phyloP scores from a whole-genome alignment of 2,113 vertebrate species.

The Proteles cristata region DNA sequence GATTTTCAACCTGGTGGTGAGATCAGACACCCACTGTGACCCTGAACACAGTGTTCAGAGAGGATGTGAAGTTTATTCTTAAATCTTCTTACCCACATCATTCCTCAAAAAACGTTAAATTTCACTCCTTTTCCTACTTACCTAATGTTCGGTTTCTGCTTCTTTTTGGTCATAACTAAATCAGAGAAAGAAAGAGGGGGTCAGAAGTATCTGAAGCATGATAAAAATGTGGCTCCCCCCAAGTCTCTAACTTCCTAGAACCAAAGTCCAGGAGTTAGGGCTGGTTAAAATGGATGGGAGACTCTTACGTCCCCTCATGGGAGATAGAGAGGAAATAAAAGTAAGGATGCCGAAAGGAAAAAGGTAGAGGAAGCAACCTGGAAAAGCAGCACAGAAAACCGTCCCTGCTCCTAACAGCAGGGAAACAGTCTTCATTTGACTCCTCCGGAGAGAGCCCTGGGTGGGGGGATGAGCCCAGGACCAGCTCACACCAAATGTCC shows the following conservation, averaged over 20 bases:
- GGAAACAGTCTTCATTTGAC: conserved; percentile 1
- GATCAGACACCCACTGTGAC: neutral
- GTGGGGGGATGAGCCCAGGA: neutral
- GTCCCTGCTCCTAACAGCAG: neutral
- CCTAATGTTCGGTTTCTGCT: neutral
- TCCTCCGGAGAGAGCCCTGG: neutral
- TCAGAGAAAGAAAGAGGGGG: conserved; percentile 41
- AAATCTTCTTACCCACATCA: neutral
- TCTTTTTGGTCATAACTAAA: conserved; percentile 77
- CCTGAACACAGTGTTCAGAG: neutral
- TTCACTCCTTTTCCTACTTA: conserved; percentile 69
- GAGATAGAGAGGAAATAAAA: conserved; percentile 15
- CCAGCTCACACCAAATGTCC: neutral
- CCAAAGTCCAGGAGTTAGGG: neutral
- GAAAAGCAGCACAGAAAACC: neutral
- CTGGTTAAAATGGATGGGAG: neutral
- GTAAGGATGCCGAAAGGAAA: neutral
- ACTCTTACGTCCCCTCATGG: neutral
- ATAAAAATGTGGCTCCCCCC: conserved; percentile 3
- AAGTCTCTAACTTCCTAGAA: conserved; percentile 30
- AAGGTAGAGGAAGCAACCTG: neutral
- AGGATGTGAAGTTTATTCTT: conserved; percentile 5
- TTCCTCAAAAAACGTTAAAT: neutral
- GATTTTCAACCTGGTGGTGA: neutral
- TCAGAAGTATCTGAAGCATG: conserved; percentile 56